Evolutionary conservation across 2,113 vertebrate species (phyloP).

Genomic region (Entosphenus tridentatus): DNA sequence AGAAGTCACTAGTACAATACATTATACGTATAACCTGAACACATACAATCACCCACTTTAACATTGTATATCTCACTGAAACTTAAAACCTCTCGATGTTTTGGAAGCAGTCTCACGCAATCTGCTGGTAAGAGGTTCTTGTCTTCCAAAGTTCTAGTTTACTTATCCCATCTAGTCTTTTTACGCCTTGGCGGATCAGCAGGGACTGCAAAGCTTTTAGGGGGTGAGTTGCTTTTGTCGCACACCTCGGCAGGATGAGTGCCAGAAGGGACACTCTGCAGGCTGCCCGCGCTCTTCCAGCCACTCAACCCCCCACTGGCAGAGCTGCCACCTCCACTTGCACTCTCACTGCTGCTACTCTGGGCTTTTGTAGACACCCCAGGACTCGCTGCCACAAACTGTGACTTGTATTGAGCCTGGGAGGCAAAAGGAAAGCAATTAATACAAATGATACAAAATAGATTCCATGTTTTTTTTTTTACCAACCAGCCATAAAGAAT

Average conservation of each 20-base stretch:
- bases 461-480: not conserved
- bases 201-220: slow-evolving; percentile 63
- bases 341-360: no score
- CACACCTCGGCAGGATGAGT: slow-evolving; percentile 12
- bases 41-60: no score
- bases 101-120: no score
- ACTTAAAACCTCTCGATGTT: no score
- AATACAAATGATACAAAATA: slow-evolving; percentile 1
- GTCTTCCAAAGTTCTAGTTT: slow-evolving; percentile 15
- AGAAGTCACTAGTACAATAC: no score
- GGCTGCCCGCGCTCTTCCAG: slow-evolving; percentile 89
- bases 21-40: no score
- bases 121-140: no score
- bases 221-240: slow-evolving; percentile 20
- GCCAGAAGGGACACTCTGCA: slow-evolving; percentile 59
- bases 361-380: slow-evolving; percentile 25
- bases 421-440: slow-evolving; percentile 8
- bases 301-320: slow-evolving; percentile 42
- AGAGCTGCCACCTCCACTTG: slow-evolving; percentile 40
- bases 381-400: slow-evolving; percentile 77
- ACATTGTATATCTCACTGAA: no score
- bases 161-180: slow-evolving; percentile 96
- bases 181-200: slow-evolving; percentile 65
- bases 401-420: slow-evolving; percentile 88
- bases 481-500: not conserved